Evolutionary conservation across 2,113 vertebrate genomes (phyloP), one percentile per base, ranked within the genome.

Genomic region (Seriola quinqueradiata): DNA sequence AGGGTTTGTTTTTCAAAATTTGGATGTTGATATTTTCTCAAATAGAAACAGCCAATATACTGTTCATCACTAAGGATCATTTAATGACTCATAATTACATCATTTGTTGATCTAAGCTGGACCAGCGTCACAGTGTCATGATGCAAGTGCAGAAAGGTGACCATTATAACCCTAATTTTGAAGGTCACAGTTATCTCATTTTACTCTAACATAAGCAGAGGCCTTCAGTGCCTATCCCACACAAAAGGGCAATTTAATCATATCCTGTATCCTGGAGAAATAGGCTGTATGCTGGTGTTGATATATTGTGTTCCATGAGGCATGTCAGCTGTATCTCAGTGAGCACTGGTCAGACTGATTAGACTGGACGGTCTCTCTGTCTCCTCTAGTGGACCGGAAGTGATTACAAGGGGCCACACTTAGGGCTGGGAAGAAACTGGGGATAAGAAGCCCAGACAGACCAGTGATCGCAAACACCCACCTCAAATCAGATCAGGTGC

Each of bases 271-370:
- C 21, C 3, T 21, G 54, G 68, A 50, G 72, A 40, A 82, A 57
- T 36, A 14, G 52, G 66, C n/a, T 14, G 65, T 17, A 23, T 65
- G 38, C 57, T 68, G 48, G 28, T 63, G 58, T 64, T 73, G 14
- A 81, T 50, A 40, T 46, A 28, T 13, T 74, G 54, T 54, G 25
- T 42, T 72, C 3, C 57, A 75, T 40, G 66, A 69, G 64, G 25
- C 28, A 64, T 58, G 12, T 48, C n/a, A 48, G 50, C 52, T 69
- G 42, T 77, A 60, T 77, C 58, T 87, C 61, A 66, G 48, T 52
- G 16, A 84, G 60, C 60, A 40, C 57, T 1, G 61, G 58, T 76
- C 74, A 50, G 73, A 19, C 54, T 76, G 84, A 91, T 90, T 86
- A 83, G 70, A 75, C 55, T 23, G 38, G 12, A 78, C 63, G 60